These are phyloP conservation scores for Prolemur simus DNA, from an alignment of 2,113 vertebrate species.

Conservation along the genomic window DNA sequence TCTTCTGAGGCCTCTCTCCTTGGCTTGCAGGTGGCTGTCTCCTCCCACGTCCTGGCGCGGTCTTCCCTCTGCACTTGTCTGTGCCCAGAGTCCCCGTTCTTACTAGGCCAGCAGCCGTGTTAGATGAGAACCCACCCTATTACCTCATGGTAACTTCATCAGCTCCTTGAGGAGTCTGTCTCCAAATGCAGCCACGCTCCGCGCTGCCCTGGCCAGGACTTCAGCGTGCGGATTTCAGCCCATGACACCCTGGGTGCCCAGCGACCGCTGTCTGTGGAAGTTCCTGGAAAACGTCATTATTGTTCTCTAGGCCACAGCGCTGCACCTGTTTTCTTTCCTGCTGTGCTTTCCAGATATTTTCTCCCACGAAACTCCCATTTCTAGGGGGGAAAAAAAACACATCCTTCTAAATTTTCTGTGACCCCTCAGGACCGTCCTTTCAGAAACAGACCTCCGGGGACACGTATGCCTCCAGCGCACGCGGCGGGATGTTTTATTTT, in stretches of 20 bases:
- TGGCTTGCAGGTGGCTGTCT: neutral
- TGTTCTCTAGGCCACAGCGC: neutral
- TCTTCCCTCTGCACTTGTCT: neutral
- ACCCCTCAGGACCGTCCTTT: neutral
- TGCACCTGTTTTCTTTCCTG: neutral
- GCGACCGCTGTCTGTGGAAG: neutral
- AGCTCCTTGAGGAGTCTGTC: neutral
- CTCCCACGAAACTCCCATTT: neutral
- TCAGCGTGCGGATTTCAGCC: neutral
- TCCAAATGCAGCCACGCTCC: neutral
- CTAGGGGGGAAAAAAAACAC: neutral
- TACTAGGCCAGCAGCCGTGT: neutral
- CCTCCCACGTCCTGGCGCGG: neutral
- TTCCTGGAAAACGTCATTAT: neutral
- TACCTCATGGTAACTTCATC: neutral
- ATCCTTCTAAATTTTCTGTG: neutral
- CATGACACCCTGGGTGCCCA: neutral
- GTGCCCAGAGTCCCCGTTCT: neutral
- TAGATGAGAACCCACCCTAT: neutral
- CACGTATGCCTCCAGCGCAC: neutral
- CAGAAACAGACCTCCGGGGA: slow-evolving; percentile 40
- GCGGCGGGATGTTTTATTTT: neutral
- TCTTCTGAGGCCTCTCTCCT: neutral
- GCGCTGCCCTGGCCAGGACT: neutral
- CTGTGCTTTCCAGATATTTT: neutral